A percentile compares a stretch with the other conserved stretches of the same genome.
Conservation (phyloP, 2,797 vertebrate species). For the Hypotaenidia philippensis region DNA sequence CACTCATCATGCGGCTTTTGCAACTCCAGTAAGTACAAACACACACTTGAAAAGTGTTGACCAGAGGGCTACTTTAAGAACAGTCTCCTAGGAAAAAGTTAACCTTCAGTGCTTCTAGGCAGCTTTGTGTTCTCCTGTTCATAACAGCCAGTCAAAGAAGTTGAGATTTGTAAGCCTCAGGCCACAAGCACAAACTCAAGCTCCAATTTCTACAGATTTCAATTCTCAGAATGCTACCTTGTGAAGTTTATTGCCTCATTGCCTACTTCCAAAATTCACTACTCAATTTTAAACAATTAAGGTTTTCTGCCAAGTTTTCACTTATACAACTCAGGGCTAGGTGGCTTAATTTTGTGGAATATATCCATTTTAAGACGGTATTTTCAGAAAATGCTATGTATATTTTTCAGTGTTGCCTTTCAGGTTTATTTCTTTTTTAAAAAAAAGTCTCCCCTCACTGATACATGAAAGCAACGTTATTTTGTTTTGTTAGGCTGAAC, state of each 20-base stretch:
- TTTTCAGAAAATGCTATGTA: not conserved
- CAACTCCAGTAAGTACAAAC: not conserved
- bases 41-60: not conserved
- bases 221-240: accelerated
- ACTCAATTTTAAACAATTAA: not conserved
- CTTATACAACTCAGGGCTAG: not conserved
- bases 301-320: not conserved
- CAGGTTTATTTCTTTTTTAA: not conserved
- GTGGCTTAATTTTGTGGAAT: not conserved
- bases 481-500: not conserved
- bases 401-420: not conserved
- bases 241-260: not conserved
- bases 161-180: not conserved
- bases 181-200: not conserved
- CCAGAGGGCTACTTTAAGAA: not conserved
- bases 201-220: not conserved
- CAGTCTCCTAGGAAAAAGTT: not conserved
- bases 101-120: not conserved
- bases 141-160: not conserved
- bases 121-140: not conserved
- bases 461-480: not conserved
- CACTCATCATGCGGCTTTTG: not conserved
- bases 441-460: not conserved
- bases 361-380: not conserved
- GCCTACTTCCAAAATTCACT: not conserved